Percentiles rank a stretch among this genome's conserved stretches.
phyloP scores from a whole-genome alignment of 2,888 invertebrate species.

The Lysandra coridon region DNA sequence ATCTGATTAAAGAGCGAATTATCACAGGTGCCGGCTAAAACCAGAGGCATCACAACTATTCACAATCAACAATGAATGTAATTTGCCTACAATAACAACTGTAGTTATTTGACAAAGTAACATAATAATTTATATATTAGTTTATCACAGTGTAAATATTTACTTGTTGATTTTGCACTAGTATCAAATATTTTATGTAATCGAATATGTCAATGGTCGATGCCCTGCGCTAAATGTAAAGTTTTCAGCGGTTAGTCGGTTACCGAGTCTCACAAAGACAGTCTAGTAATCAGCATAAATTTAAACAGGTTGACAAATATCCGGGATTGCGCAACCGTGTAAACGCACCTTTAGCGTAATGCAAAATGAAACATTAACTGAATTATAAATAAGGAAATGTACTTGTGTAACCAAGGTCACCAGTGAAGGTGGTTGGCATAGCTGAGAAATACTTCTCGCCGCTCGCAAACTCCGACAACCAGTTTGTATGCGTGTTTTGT shows the following conservation, averaged over 20 bases:
- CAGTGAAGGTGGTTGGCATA: slow-evolving; percentile 65
- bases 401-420: slow-evolving; percentile 63
- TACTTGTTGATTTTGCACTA: neutral
- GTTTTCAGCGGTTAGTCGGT: neutral
- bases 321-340: slow-evolving; percentile 4
- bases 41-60: neutral
- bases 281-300: neutral
- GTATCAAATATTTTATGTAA: neutral
- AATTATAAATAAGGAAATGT: slow-evolving; percentile 67
- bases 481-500: slow-evolving; percentile 4
- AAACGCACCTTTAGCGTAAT: slow-evolving; percentile 20
- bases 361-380: slow-evolving; percentile 52
- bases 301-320: neutral
- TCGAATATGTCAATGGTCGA: neutral
- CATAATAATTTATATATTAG: neutral
- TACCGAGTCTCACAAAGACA: neutral
- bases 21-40: neutral
- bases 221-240: neutral
- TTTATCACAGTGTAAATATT: neutral
- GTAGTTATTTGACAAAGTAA: neutral
- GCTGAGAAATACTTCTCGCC: slow-evolving; percentile 62
- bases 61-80: neutral
- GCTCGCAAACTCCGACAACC: slow-evolving; percentile 42
- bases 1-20: neutral
- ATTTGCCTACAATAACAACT: neutral